Evolutionary conservation across 2,888 invertebrate species (phyloP).

Genomic region (Operophtera brumata): DNA sequence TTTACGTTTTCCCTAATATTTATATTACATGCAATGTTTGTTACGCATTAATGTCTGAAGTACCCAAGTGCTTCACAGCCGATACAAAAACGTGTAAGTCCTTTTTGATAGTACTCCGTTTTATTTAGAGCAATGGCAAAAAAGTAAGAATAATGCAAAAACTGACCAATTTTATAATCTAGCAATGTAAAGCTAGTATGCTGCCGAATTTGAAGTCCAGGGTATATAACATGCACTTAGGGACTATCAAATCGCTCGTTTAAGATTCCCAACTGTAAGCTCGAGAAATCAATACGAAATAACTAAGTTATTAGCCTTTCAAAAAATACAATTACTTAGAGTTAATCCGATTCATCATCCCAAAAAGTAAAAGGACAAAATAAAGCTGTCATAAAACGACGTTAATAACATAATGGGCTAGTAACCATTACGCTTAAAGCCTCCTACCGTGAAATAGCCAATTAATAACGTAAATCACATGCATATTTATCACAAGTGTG

Average conservation of each 20-base stretch:
- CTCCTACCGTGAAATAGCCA: neutral
- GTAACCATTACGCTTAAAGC: neutral
- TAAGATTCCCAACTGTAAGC: too few species aligned
- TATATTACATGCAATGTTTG: conserved; percentile 26
- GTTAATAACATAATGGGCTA: neutral
- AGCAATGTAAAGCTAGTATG: too few species aligned
- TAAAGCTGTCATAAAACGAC: neutral
- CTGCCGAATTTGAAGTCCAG: too few species aligned
- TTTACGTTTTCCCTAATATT: conserved; percentile 23
- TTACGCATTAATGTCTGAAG: conserved; percentile 13
- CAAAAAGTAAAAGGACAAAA: neutral
- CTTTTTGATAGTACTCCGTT: neutral
- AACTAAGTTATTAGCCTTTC: too few species aligned
- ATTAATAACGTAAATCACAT: conserved; percentile 17
- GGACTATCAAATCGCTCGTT: too few species aligned
- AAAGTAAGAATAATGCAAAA: neutral
- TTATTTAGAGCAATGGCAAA: neutral
- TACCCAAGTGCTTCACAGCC: conserved; percentile 14
- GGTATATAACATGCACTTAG: too few species aligned
- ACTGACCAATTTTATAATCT: too few species aligned
- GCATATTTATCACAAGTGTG: conserved; percentile 13
- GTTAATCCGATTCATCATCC: neutral
- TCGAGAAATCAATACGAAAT: too few species aligned
- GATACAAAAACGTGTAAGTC: conserved; percentile 3
- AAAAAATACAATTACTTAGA: neutral